These are phyloP conservation scores for Tetramorium parvispinum DNA, from an alignment of 1,140 invertebrate species.

Conservation along the genomic window DNA sequence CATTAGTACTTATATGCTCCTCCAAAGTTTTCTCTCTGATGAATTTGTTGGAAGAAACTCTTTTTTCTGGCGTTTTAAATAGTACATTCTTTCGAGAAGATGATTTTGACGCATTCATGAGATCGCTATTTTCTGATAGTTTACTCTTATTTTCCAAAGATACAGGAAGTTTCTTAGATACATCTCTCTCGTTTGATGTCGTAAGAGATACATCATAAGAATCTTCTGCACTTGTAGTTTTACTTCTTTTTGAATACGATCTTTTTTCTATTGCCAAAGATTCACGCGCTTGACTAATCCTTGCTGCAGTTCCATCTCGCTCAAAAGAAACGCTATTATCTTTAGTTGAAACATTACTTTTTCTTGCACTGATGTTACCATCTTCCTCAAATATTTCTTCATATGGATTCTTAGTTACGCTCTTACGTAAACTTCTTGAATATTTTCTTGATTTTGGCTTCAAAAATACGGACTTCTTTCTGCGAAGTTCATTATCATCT, in stretches of 20 bases:
- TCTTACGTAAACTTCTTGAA: no score
- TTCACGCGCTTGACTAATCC: background rate
- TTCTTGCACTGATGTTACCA: no score
- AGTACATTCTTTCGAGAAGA: background rate
- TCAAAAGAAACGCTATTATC: background rate
- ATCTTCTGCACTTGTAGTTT: background rate
- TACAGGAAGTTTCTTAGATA: background rate
- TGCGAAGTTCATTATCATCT: no score
- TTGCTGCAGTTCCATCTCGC: background rate
- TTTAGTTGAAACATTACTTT: background rate
- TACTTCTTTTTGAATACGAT: background rate
- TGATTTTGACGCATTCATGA: background rate
- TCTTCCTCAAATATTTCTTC: background rate
- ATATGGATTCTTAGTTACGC: background rate
- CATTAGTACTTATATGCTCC: background rate
- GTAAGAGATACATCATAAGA: background rate
- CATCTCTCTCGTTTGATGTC: background rate
- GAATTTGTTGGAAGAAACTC: background rate
- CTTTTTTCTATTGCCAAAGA: background rate
- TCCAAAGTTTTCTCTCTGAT: background rate
- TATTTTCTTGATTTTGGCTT: conserved; percentile 15
- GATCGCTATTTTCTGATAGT: background rate
- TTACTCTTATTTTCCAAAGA: background rate
- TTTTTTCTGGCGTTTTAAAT: background rate
- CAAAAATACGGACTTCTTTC: background rate